A percentile compares a stretch with the other conserved stretches of the same genome.
phyloP scores from a whole-genome alignment of 2,113 vertebrate species.

The Drymodes brunneopygia region DNA sequence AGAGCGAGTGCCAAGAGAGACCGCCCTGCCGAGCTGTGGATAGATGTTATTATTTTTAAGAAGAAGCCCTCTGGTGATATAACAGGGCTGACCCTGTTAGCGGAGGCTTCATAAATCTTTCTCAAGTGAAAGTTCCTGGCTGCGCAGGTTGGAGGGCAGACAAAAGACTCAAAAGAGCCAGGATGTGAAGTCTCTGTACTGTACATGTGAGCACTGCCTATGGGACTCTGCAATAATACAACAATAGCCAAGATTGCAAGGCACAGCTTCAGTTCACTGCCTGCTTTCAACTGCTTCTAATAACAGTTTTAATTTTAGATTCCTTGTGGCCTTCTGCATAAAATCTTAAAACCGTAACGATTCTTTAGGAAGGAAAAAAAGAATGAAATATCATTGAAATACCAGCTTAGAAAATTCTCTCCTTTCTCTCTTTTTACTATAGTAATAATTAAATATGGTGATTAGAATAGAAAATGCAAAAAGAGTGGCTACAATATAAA shows the following conservation, averaged over 20 bases:
- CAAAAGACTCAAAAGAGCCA: constrained; percentile 86
- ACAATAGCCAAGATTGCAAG: constrained; percentile 79
- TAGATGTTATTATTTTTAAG: constrained; percentile 91
- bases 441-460: neutral
- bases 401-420: neutral
- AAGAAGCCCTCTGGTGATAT: constrained; percentile 83
- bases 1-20: constrained; percentile 72
- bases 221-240: constrained; percentile 88
- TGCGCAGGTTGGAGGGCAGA: constrained; percentile 81
- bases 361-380: neutral
- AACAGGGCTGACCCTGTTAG: constrained; percentile 79
- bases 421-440: neutral
- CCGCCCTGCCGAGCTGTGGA: constrained; percentile 70
- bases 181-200: constrained; percentile 82
- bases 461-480: neutral
- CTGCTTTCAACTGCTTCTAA: constrained; percentile 72
- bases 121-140: constrained; percentile 86
- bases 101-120: constrained; percentile 90
- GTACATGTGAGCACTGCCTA: constrained; percentile 75
- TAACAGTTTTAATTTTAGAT: constrained; percentile 69
- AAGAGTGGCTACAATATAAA: neutral
- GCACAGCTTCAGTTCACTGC: constrained; percentile 68
- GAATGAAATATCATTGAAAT: neutral
- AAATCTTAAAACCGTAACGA: neutral
- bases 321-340: constrained; percentile 41